Base-by-base conservation (phyloP, 2,797 vertebrate species). In the Enteromius thamalakanensis region DNA sequence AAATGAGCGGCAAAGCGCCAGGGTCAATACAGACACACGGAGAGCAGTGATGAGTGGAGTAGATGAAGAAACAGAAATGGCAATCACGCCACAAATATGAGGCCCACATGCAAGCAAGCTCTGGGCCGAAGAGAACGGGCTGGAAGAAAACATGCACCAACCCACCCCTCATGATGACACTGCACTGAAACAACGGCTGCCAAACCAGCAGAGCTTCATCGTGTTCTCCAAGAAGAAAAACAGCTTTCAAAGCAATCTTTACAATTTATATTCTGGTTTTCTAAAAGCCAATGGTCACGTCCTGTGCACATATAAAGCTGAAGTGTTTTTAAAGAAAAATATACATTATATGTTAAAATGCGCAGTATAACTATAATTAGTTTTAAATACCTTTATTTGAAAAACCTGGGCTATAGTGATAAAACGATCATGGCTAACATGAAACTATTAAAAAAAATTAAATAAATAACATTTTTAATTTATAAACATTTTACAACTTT, bases 1-100 rank as follows among this genome's bases (percentile, higher is more conserved):
- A 47, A 15, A 89, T 86, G 89, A 90, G 91, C 87, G 75, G 88
- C 90, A 90, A 89, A 84, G 78, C 55, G 64, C 79, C 83, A 51
- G 40, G n/a, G 65, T 60, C 37, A 29, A 87, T 79, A 62, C 83
- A 89, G 88, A 90, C 92, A 89, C 88, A 89, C 53, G 83, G 42
- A 81, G 78, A 86, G 75, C 80, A 47, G 64, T 67, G 70, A 89
- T 69, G 84, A 69, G 77, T 9, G 65, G 76, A 68, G 85, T 75
- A 77, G 81, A 83, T 34, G 37, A 21, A 67, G 40, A 47, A 19
- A 80, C 76, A 12, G 5, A 26, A 37, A 85, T 32, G 70, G 76
- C 72, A 76, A 87, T 67, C 79, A 87, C 42, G 12, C 87, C 85
- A 86, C n/a, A 23, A 81, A 53, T 82, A 87, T 58, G 85, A 67